Evolutionary conservation across 37 sponge, comb jelly and placozoan species (phyloP).

Genomic region (Oscarella lobularis): DNA sequence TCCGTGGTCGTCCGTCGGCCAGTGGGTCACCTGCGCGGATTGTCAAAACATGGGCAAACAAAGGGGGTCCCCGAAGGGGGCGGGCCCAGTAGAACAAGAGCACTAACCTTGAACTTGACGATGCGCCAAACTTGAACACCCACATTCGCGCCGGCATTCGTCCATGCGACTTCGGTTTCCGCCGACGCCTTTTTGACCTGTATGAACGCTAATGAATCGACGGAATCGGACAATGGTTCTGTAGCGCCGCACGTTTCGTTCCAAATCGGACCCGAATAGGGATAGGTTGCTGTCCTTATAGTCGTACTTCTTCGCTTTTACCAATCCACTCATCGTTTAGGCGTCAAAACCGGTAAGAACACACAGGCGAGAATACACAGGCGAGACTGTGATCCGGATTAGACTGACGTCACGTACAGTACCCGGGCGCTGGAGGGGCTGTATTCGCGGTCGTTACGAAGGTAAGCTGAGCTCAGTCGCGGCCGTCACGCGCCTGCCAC

Average conservation of each 20-base stretch:
- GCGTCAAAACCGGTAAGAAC: too few species aligned
- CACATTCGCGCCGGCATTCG: constrained; percentile 65
- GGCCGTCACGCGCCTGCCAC: too few species aligned
- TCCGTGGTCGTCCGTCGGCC: constrained; percentile 85
- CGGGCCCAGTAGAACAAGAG: too few species aligned
- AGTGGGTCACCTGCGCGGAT: constrained; percentile 41
- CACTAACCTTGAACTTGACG: constrained; percentile 83
- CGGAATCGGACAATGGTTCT: background rate
- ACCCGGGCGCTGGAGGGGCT: too few species aligned
- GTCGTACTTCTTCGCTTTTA: constrained; percentile 88
- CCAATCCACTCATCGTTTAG: constrained; percentile 47
- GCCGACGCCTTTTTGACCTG: constrained; percentile 91
- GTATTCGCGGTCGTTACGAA: too few species aligned
- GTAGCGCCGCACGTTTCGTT: constrained; percentile 34
- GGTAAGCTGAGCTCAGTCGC: too few species aligned
- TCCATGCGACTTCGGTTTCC: constrained; percentile 88
- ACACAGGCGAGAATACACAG: too few species aligned
- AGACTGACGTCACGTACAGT: too few species aligned
- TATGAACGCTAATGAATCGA: background rate
- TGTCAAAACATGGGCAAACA: too few species aligned
- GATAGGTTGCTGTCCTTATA: constrained; percentile 98
- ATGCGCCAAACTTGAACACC: constrained; percentile 96
- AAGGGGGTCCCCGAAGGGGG: too few species aligned
- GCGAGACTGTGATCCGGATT: too few species aligned
- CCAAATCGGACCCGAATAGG: constrained; percentile 90